Evolutionary conservation across 1,140 invertebrate species (phyloP).

Genomic region (Pollicipes pollicipes): DNA sequence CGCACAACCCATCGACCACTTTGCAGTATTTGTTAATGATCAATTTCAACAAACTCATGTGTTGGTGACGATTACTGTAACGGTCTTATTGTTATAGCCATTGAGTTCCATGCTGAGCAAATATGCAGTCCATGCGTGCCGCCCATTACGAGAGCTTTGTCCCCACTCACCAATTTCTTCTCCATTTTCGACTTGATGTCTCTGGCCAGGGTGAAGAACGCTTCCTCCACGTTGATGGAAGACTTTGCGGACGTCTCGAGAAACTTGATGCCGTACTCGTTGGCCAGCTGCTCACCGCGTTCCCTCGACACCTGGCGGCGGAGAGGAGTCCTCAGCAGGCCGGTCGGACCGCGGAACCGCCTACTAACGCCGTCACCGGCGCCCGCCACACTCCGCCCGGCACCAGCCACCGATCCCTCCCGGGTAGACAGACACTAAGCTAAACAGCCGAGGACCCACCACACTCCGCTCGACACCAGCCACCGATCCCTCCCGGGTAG

Average conservation of each 20-base stretch:
- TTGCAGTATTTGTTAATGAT: too few species aligned
- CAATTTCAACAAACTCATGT: background rate
- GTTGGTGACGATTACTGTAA: background rate
- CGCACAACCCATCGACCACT: too few species aligned
- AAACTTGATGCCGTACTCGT: slow-evolving; percentile 88
- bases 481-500: too few species aligned
- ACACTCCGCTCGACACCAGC: too few species aligned
- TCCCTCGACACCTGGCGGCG: slow-evolving; percentile 41
- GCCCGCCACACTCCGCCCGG: background rate
- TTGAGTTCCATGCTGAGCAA: slow-evolving; percentile 6
- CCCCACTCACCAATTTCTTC: slow-evolving; percentile 76
- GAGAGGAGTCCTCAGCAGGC: background rate
- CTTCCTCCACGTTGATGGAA: slow-evolving; percentile 92
- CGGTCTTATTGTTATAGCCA: slow-evolving; percentile 4
- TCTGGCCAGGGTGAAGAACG: slow-evolving; percentile 86
- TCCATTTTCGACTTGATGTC: slow-evolving; percentile 91
- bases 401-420: slow-evolving; percentile 6
- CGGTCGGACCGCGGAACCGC: background rate
- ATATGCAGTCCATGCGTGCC: slow-evolving; percentile 10
- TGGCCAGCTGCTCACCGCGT: slow-evolving; percentile 52
- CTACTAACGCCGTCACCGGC: background rate
- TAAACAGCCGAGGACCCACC: too few species aligned
- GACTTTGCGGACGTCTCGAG: slow-evolving; percentile 98
- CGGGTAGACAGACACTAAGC: too few species aligned
- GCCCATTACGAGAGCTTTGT: slow-evolving; percentile 10